phyloP scores from a whole-genome alignment of 1,140 invertebrate species.

The Amphibalanus amphitrite region DNA sequence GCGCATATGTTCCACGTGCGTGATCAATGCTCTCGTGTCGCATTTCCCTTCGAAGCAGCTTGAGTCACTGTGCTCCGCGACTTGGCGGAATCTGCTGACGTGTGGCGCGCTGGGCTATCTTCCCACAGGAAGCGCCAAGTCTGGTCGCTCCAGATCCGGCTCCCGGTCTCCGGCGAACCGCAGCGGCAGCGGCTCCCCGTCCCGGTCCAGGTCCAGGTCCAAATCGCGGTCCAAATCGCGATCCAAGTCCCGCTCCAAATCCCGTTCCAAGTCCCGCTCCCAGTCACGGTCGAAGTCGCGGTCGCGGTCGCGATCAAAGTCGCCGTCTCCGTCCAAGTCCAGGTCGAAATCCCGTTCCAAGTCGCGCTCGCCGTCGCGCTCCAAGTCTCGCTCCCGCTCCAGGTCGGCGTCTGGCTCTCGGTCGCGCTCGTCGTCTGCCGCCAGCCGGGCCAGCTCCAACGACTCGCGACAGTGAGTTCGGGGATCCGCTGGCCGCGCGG shows the following conservation, averaged over 20 bases:
- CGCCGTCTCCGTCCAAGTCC: conserved; percentile 21
- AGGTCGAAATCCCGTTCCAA: conserved; percentile 10
- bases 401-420: conserved; percentile 10
- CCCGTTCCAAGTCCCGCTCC: conserved; percentile 9
- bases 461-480: too few species aligned
- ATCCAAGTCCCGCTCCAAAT: conserved; percentile 13
- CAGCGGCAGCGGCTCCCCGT: conserved; percentile 18
- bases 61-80: too few species aligned
- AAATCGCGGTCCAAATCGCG: conserved; percentile 10
- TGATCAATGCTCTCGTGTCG: too few species aligned
- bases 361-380: conserved; percentile 17
- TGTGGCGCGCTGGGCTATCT: too few species aligned
- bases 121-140: conserved; percentile 11
- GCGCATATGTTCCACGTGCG: too few species aligned
- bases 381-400: conserved; percentile 6
- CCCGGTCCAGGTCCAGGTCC: conserved; percentile 8
- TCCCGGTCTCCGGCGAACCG: conserved; percentile 13
- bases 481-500: too few species aligned
- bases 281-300: conserved; percentile 14
- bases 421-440: conserved; percentile 8
- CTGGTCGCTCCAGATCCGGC: conserved; percentile 8
- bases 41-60: too few species aligned
- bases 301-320: conserved; percentile 20
- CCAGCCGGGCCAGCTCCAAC: too few species aligned
- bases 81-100: too few species aligned